Evolutionary conservation across 2,113 vertebrate species (phyloP).

Genomic region (Phaetusa simplex): DNA sequence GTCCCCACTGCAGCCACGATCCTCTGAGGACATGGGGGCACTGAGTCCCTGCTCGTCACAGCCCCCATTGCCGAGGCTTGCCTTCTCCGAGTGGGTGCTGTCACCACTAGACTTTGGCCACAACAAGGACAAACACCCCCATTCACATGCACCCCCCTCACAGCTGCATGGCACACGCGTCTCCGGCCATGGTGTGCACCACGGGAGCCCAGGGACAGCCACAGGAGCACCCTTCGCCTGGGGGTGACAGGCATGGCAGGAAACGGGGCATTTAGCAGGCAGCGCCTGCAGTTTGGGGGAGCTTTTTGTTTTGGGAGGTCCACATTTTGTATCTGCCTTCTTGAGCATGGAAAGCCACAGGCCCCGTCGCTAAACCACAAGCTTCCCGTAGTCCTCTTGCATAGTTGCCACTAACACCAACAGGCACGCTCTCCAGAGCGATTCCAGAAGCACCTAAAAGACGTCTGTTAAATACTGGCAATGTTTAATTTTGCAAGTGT

Average conservation of each 20-base stretch:
- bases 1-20: background rate
- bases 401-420: background rate
- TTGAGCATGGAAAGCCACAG: background rate
- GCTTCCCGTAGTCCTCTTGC: background rate
- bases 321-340: background rate
- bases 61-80: background rate
- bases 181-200: background rate
- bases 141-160: background rate
- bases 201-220: background rate
- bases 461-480: background rate
- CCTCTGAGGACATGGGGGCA: background rate
- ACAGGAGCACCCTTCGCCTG: background rate
- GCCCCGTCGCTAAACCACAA: background rate
- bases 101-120: background rate
- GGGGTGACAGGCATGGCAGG: background rate
- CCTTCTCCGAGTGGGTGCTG: background rate
- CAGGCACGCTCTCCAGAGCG: background rate
- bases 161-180: background rate
- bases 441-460: rapidly evolving
- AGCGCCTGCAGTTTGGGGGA: background rate
- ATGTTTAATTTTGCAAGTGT: background rate
- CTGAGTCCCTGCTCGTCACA: background rate
- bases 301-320: background rate
- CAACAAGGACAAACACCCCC: background rate
- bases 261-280: background rate